phyloP scores from a whole-genome alignment of 2,888 invertebrate genomes.

The Acheta domesticus region DNA sequence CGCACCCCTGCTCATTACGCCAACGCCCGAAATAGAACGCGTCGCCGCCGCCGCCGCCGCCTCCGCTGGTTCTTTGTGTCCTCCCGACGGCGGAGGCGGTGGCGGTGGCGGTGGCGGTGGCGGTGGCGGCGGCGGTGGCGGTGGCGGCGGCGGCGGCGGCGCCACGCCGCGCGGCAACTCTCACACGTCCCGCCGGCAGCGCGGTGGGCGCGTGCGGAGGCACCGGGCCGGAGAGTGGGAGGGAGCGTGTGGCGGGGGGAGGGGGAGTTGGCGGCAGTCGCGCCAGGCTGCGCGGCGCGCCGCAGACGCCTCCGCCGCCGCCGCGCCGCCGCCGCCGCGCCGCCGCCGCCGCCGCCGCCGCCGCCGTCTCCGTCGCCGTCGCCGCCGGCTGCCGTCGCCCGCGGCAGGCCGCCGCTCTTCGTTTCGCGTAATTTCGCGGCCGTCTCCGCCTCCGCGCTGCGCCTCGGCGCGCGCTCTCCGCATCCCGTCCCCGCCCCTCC shows the following conservation, averaged over 20 bases:
- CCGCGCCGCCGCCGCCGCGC: too few relatives aligned
- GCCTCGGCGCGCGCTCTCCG: too few relatives aligned
- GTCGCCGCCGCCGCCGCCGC: background rate
- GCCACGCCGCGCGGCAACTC: background rate
- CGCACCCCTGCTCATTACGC: slow-evolving; percentile 2
- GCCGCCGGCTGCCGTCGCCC: too few relatives aligned
- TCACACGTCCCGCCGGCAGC: background rate
- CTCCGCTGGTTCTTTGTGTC: background rate
- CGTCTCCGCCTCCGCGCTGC: too few relatives aligned
- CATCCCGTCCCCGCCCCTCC: too few relatives aligned
- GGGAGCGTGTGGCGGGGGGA: too few relatives aligned
- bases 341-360: too few relatives aligned
- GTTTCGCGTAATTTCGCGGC: too few relatives aligned
- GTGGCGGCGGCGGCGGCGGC: background rate
- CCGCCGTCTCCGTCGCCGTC: too few relatives aligned
- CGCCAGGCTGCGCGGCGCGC: background rate
- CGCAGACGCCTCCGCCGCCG: too few relatives aligned
- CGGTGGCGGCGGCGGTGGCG: background rate
- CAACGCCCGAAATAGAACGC: background rate
- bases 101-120: slow-evolving; percentile 4
- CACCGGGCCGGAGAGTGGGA: background rate
- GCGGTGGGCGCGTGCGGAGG: background rate
- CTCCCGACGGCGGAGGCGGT: background rate
- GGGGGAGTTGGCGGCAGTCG: background rate
- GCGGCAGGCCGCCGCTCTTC: too few relatives aligned